Base-by-base conservation (phyloP, 2,797 vertebrate species). In the Pangasius sanitwongsei region DNA sequence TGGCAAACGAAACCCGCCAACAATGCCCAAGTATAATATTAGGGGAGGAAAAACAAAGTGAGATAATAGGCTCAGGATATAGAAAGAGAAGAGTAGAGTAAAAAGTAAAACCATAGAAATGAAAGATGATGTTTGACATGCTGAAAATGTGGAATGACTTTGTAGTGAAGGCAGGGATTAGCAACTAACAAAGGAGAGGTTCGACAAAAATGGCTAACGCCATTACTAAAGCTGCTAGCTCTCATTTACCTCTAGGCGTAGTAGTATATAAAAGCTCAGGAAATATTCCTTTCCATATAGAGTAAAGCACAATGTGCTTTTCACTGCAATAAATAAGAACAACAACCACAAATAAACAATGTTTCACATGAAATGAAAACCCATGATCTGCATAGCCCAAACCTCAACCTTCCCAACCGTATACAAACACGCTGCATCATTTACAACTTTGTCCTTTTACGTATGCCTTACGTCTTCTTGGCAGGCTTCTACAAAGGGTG, bases 401-500 rank as follows among this genome's bases (percentile, higher is more conserved):
- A 1, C 25, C 6, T 48, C 34, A 28, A 86, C 55, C 85, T 86
- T 86, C 15, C 55, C 34, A 23, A 48, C 5, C 28, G 11, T 11
- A 31, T 2, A 59, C 70, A 48, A 53, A 41, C 41, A 28, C 84
- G 11, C 11, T 41, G 34, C 69, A 34, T 31, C 48, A 59, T 31
- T 63, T n/a, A 59, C 57, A 63, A 37, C 28, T 34, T 9, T 65
- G 61, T 12, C 74, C 86, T 85, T 57, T 23, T 65, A 25, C 48
- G 31, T 81, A 85, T 74, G 78, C 65, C 53, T 63, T 34, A 25
- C 81, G 50, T 86, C 75, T 55, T 82, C 69, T 83, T 83, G 86
- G 70, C 74, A 70, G 81, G 83, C 85, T 87, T 72, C 78, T 91
- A 87, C 77, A 88, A 83, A 75, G 86, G 63, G 89, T 78, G 85